Evolutionary conservation across 64 coral and sea anemone species (phyloP).

Genomic region (Trachythela sp.): DNA sequence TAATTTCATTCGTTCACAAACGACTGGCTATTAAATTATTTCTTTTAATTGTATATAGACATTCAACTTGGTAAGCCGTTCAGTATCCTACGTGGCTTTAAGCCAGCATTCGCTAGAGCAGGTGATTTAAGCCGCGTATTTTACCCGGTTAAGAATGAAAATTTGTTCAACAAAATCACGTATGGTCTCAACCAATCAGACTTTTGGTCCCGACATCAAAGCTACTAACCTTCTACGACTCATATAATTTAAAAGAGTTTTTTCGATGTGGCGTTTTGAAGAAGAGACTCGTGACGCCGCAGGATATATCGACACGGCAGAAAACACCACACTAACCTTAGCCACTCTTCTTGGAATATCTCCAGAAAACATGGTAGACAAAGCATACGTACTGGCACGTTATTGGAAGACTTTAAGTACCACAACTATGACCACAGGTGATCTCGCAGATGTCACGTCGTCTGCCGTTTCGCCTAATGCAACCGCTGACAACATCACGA

Average conservation of each 20-base stretch:
- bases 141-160: neutral
- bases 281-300: slow-evolving; percentile 44
- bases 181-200: slow-evolving; percentile 27
- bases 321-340: neutral
- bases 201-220: slow-evolving; percentile 35
- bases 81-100: too few relatives aligned
- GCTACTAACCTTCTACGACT: slow-evolving; percentile 35
- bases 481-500: slow-evolving; percentile 16
- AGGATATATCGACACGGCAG: neutral
- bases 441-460: slow-evolving; percentile 12
- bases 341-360: slow-evolving; percentile 44
- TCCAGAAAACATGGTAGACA: slow-evolving; percentile 48
- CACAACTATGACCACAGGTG: too few relatives aligned
- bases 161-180: neutral
- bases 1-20: too few relatives aligned
- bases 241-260: slow-evolving; percentile 37
- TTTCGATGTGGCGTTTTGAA: slow-evolving; percentile 43
- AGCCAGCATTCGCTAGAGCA: too few relatives aligned
- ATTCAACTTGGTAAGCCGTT: too few relatives aligned
- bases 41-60: neutral
- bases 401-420: slow-evolving; percentile 44
- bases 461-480: neutral
- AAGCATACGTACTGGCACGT: slow-evolving; percentile 45
- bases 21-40: too few relatives aligned
- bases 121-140: too few relatives aligned